phyloP scores from a whole-genome alignment of 37 sponge, comb jelly and placozoan species.

The Hormiphora californensis region DNA sequence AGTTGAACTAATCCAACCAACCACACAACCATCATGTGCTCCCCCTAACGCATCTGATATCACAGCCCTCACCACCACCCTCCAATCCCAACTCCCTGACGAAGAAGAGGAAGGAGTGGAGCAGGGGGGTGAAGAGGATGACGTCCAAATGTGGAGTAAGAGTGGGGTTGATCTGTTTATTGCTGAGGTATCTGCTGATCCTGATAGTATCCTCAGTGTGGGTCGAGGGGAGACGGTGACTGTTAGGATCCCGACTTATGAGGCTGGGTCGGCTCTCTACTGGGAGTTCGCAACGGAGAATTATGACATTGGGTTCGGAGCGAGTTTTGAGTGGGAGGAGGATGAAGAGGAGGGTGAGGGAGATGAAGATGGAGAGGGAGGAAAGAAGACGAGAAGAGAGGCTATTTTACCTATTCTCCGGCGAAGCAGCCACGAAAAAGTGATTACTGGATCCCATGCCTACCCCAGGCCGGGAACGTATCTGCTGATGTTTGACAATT shows the following conservation, averaged over 20 bases:
- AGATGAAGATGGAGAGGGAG: neutral
- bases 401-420: slow-evolving; percentile 65
- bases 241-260: slow-evolving; percentile 72
- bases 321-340: slow-evolving; percentile 61
- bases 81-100: slow-evolving; percentile 10
- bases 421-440: slow-evolving; percentile 69
- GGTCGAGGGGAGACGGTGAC: slow-evolving; percentile 69
- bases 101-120: neutral
- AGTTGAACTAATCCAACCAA: neutral
- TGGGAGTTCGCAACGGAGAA: slow-evolving; percentile 86
- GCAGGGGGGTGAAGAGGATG: neutral
- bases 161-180: slow-evolving; percentile 61
- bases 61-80: neutral
- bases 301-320: slow-evolving; percentile 83
- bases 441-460: slow-evolving; percentile 75
- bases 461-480: slow-evolving; percentile 71
- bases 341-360: neutral
- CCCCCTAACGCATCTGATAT: neutral
- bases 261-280: slow-evolving; percentile 67
- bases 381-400: neutral
- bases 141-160: slow-evolving; percentile 77
- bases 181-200: slow-evolving; percentile 13
- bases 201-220: slow-evolving; percentile 52
- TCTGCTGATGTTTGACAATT: slow-evolving; percentile 80
- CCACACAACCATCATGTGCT: neutral